Conservation (phyloP, 2,888 invertebrate species). For the Nomada fucata region DNA sequence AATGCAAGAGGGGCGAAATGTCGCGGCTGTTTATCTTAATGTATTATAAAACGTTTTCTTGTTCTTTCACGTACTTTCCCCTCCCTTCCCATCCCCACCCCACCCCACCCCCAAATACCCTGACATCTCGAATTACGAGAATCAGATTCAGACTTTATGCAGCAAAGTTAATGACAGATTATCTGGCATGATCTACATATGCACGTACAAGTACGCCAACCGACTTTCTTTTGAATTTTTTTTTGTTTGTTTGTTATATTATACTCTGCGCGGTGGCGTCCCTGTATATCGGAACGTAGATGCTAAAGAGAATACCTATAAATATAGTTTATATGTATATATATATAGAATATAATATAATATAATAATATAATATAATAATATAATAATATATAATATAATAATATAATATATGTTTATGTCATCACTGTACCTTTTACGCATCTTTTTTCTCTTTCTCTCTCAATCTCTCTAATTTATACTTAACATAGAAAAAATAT, state of each 20-base stretch:
- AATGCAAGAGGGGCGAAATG: conserved; percentile 21
- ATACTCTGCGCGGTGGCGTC: conserved; percentile 48
- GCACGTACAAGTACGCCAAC: conserved; percentile 63
- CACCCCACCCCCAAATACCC: neutral
- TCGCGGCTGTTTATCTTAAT: conserved; percentile 10
- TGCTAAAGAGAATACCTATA: conserved; percentile 82
- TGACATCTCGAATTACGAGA: conserved; percentile 44
- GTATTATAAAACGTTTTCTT: neutral
- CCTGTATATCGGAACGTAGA: conserved; percentile 78
- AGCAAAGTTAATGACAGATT: conserved; percentile 77
- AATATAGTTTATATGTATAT: conserved; percentile 77
- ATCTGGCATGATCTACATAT: conserved; percentile 74
- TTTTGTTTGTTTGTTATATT: conserved; percentile 20
- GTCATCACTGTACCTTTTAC: conserved; percentile 71
- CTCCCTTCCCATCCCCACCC: neutral
- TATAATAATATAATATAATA: conserved; percentile 66
- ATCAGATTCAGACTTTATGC: conserved; percentile 77
- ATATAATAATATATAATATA: conserved; percentile 67
- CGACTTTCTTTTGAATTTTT: conserved; percentile 31
- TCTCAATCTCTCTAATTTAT: conserved; percentile 73
- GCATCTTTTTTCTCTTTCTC: conserved; percentile 63
- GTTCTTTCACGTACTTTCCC: conserved; percentile 1
- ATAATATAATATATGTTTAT: conserved; percentile 68
- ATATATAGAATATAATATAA: conserved; percentile 66
- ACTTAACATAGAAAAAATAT: conserved; percentile 84